Conservation (phyloP, 2,888 invertebrate genomes). For the Eutolmus rufibarbis region DNA sequence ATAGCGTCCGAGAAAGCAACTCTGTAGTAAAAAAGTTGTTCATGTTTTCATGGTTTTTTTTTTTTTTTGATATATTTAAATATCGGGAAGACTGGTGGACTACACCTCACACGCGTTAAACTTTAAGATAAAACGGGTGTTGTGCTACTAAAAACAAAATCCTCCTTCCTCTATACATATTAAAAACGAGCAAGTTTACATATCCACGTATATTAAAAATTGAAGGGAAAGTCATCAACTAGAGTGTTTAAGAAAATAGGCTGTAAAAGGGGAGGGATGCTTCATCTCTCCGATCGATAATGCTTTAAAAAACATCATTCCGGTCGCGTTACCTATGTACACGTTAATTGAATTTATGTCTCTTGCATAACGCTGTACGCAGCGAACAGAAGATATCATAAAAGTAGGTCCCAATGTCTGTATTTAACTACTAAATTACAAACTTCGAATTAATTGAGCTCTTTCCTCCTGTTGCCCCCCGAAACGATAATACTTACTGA, state of each 20-base stretch:
- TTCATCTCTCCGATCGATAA: neutral
- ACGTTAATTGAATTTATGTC: neutral
- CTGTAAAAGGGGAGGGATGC: neutral
- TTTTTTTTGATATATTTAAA: conserved; percentile 23
- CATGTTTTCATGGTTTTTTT: neutral
- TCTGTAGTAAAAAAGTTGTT: neutral
- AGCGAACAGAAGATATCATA: conserved; percentile 7
- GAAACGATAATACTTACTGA: neutral
- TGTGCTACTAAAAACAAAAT: conserved; percentile 2
- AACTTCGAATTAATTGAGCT: neutral
- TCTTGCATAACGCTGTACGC: neutral
- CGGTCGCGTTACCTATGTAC: neutral
- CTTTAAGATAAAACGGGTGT: neutral
- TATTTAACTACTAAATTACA: conserved; percentile 21
- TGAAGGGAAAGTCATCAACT: neutral
- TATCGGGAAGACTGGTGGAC: conserved; percentile 47
- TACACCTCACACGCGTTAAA: conserved; percentile 18
- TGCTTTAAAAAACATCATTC: neutral
- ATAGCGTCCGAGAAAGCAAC: neutral
- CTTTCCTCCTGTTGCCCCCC: neutral
- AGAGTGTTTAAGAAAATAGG: neutral
- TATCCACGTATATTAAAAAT: neutral
- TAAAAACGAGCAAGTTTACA: conserved; percentile 4
- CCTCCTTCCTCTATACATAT: neutral
- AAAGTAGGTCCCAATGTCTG: conserved; percentile 35